Evolutionary conservation across 2,113 vertebrate genomes (phyloP).

Genomic region (Neodon shergylaensis): DNA sequence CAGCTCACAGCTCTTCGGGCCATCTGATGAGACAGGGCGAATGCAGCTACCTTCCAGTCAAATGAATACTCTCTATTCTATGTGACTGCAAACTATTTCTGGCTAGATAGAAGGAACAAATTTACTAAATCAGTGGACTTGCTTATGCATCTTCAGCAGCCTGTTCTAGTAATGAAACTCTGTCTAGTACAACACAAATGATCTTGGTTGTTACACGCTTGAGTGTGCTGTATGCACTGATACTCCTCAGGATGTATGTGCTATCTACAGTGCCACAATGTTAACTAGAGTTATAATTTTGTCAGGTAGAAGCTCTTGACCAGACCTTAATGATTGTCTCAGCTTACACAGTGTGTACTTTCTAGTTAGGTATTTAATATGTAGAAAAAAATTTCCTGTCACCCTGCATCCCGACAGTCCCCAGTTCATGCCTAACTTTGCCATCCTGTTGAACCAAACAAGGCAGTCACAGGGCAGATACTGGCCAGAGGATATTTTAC

Average conservation of each 20-base stretch:
- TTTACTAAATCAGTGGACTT: background rate
- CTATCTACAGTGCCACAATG: background rate
- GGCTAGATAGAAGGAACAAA: background rate
- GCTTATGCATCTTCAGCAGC: background rate
- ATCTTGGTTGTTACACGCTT: too few species aligned
- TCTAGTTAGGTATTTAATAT: background rate
- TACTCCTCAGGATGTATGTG: background rate
- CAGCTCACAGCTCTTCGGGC: background rate
- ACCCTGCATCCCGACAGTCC: too few species aligned
- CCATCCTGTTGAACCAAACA: background rate
- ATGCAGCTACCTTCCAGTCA: background rate
- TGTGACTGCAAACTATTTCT: background rate
- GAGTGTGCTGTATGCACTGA: background rate
- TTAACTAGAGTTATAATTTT: background rate
- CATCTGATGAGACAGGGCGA: background rate
- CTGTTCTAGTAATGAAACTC: background rate
- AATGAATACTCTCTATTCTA: background rate
- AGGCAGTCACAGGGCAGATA: background rate
- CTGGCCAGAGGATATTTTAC: background rate
- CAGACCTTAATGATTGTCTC: background rate
- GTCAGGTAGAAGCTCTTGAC: background rate
- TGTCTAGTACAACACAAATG: background rate
- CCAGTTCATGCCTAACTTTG: background rate
- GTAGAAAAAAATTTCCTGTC: background rate
- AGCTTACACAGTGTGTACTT: rapidly evolving